Conservation (phyloP, 2,797 vertebrate genomes). For the Neoniphon sammara region DNA sequence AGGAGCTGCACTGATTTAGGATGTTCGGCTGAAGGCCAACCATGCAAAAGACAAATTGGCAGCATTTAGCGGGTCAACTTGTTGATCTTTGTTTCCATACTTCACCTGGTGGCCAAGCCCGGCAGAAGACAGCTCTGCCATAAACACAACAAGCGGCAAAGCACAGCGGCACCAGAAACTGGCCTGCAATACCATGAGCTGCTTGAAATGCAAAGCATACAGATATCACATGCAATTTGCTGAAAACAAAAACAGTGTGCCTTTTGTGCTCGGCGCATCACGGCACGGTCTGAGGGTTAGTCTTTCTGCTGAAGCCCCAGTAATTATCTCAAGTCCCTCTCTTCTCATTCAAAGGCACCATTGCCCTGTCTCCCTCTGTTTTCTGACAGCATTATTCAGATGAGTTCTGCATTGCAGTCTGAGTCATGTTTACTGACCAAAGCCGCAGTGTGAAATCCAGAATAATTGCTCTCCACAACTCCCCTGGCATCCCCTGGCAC, state of each 20-base stretch:
- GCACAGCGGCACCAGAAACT: constrained; percentile 1
- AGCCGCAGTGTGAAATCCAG: constrained; percentile 79
- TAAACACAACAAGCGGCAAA: constrained; percentile 47
- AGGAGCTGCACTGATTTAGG: constrained; percentile 37
- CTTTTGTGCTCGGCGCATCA: constrained; percentile 41
- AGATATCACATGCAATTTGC: constrained; percentile 55
- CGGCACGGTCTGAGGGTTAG: not conserved
- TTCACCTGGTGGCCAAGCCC: constrained; percentile 59
- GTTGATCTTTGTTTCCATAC: constrained; percentile 72
- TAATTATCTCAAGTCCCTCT: constrained; percentile 65
- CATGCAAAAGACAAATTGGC: constrained; percentile 55
- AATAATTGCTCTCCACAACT: constrained; percentile 76
- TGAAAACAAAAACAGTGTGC: constrained; percentile 51
- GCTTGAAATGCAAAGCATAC: constrained; percentile 65
- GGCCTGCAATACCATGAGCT: constrained; percentile 24
- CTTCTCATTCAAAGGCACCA: constrained; percentile 44
- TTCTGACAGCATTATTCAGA: constrained; percentile 77
- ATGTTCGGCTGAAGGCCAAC: constrained; percentile 42
- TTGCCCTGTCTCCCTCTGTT: constrained; percentile 45
- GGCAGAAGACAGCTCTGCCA: constrained; percentile 35
- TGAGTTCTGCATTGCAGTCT: constrained; percentile 76
- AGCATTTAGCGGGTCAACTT: constrained; percentile 63
- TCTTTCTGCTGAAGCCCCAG: constrained; percentile 28
- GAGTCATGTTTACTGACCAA: constrained; percentile 80
- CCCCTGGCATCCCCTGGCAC: constrained; percentile 66